phyloP scores from a whole-genome alignment of 23 tunicate species.

The Oikopleura vanhoeffeni region DNA sequence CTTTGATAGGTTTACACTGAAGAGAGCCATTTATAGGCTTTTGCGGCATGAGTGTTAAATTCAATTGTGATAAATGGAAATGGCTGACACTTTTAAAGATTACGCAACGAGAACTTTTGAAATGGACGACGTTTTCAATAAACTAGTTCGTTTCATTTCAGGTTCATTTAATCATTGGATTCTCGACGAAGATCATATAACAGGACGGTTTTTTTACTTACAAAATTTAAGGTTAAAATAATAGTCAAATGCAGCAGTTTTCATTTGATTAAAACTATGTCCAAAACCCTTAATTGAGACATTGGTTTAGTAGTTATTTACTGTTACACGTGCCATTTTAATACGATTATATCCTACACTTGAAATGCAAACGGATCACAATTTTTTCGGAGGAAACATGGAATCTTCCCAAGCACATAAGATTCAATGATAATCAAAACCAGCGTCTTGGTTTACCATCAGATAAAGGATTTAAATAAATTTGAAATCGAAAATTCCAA shows the following conservation, averaged over 20 bases:
- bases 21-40: background rate
- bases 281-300: too few relatives aligned
- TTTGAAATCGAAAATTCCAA: too few relatives aligned
- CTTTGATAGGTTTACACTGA: too few relatives aligned
- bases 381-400: background rate
- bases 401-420: background rate
- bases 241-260: too few relatives aligned
- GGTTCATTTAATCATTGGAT: background rate
- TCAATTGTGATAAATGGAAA: background rate
- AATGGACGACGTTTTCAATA: background rate
- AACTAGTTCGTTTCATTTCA: background rate
- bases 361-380: background rate
- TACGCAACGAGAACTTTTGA: background rate
- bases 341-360: background rate
- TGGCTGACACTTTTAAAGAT: background rate
- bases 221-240: too few relatives aligned
- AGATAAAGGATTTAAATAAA: too few relatives aligned
- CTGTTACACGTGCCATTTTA: background rate
- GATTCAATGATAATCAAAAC: background rate
- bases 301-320: background rate
- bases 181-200: too few relatives aligned
- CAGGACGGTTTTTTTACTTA: too few relatives aligned
- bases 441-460: background rate
- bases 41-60: background rate
- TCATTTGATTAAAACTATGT: too few relatives aligned